Evolutionary conservation across 2,113 vertebrate species (phyloP), one percentile per base, ranked within the genome.

Genomic region (Lampris incognitus): DNA sequence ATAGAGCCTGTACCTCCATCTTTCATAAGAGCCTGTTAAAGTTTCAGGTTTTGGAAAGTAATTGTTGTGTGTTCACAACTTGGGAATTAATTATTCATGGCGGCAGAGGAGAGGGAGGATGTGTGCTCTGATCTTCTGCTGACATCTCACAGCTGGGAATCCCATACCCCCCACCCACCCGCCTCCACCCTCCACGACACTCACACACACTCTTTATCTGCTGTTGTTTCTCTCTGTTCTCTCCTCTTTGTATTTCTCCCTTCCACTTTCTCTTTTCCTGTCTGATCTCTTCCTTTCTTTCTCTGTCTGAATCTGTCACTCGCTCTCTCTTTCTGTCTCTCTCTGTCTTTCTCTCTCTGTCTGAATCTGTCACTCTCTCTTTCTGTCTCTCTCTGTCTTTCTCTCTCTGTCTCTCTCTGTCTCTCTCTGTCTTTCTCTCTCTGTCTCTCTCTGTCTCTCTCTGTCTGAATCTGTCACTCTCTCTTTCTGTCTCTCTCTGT

Each of bases 31-130:
- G 62, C 24, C 88, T 83, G 84, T 85, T 90, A 85, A 87, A 85
- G 67, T 88, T 89, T 89, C 64, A 89, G 75, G 75, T 24, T 84
- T 74, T 46, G 42, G 81, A 87, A 78, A 91, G 82, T 89, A 86
- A 86, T 90, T 90, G 88, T 89, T 92, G 83, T 91, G 87, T 86
- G 88, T 87, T 91, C 84, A 82, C 70, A 87, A 90, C 84, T 72
- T 52, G 52, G 58, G 70, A 55, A 83, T 88, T 87, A 69, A 89
- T 88, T 89, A 93, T 92, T 91, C 61, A 89, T 91, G 41, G 84
- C 70, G 44, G 52, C 49, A 69, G 24, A 24, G 24, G 24, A 24
- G 24, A 24, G 24, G 24, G 24, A 24, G 24, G 24, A 24, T 24
- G 24, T 24, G 24, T 24, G 24, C 24, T 24, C 24, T 24, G 24